Evolutionary conservation across 2,888 invertebrate genomes (phyloP).

Genomic region (Eupithecia dodoneata): DNA sequence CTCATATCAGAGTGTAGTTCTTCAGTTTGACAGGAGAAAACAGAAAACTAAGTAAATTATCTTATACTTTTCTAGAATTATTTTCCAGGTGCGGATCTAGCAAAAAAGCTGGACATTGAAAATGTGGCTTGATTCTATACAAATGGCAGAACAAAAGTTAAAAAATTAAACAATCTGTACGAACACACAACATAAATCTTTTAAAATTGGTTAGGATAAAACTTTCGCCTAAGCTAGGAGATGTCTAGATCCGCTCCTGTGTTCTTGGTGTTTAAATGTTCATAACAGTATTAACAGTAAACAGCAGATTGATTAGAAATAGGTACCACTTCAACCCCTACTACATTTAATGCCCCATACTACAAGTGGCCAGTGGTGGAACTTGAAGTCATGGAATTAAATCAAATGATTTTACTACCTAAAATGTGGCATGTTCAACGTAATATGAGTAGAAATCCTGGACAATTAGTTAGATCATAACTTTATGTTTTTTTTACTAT

Average conservation of each 20-base stretch:
- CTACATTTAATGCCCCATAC: background rate
- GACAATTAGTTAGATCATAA: background rate
- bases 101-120: constrained; percentile 2
- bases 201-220: background rate
- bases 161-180: background rate
- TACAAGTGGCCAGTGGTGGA: background rate
- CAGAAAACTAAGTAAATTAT: constrained; percentile 38
- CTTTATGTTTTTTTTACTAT: background rate
- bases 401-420: background rate
- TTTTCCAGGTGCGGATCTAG: constrained; percentile 35
- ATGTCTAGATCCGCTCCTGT: constrained; percentile 37
- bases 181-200: background rate
- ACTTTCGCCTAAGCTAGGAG: background rate
- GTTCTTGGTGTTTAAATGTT: constrained; percentile 13
- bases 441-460: background rate
- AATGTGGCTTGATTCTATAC: constrained; percentile 16
- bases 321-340: background rate
- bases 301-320: background rate
- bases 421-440: background rate
- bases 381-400: background rate
- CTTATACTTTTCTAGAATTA: constrained; percentile 22
- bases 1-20: constrained; percentile 32
- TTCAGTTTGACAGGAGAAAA: constrained; percentile 34
- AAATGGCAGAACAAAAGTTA: constrained; percentile 8
- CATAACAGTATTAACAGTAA: background rate